Base-by-base conservation (phyloP, 2,797 vertebrate species). In the Diplodus puntazzo region DNA sequence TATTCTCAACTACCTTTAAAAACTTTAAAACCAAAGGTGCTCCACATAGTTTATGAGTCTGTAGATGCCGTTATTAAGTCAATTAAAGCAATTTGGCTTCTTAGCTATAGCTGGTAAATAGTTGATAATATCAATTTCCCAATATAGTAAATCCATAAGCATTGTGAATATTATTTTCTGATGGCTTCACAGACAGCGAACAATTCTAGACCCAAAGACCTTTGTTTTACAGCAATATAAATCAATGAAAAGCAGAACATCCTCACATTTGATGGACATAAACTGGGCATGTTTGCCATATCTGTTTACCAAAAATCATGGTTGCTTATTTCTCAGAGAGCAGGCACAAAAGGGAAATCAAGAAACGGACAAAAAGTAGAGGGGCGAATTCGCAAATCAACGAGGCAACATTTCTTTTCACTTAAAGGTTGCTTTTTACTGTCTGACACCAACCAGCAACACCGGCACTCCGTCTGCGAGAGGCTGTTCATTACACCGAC, bases 401-500 rank as follows among this genome's bases (percentile, higher is more conserved):
- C 0, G 0, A 34, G 13, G 20, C 27, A 3, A 23, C 5, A 45
- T 5, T 11, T 4, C 7, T 64, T n/a, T n/a, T 30, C 16, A 17
- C 4, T 20, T 11, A 7, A 50, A 45, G 14, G 21, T 73, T 20
- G 48, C 45, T 46, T 70, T 52, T 42, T 34, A 25, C 57, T 57
- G 87, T 91, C 90, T 92, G 85, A 88, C 90, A 87, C 88, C 83
- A 78, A 58, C 12, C 73, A 62, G 69, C 46, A 25, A 67, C 67
- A 16, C 52, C 49, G 45, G 46, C 54, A 45, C 48, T 59, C 53
- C 66, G 80, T 85, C 72, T 73, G 72, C 8, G 0, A 25, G 59
- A 71, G 74, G 75, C 73, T 91, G 92, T 92, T 91, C 89, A 94
- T 92, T 90, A 90, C 80, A 84, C 84, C 48, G 59, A 52, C 83